phyloP scores from a whole-genome alignment of 2,797 vertebrate species.

The Dermochelys coriacea region DNA sequence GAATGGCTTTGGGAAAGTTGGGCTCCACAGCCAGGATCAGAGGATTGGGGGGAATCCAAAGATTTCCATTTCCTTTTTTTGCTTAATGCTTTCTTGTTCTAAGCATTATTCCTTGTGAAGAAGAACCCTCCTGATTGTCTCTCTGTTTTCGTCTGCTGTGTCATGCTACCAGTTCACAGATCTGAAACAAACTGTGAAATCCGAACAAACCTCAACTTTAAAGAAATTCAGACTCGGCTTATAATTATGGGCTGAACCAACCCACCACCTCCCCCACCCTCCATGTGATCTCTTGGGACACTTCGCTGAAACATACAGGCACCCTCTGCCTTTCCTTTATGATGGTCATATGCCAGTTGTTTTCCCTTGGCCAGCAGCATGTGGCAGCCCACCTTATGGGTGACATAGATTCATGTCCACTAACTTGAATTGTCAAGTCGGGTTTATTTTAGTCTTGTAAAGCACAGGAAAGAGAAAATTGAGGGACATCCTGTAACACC shows the following conservation, averaged over 20 bases:
- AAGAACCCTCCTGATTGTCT: background rate
- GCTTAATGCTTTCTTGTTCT: background rate
- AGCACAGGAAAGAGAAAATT: background rate
- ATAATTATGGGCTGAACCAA: background rate
- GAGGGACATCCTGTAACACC: background rate
- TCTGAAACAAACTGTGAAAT: background rate
- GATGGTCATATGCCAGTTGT: rapidly evolving
- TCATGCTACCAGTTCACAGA: background rate
- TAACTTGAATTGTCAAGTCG: background rate
- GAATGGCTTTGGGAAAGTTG: background rate
- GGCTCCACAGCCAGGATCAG: no score
- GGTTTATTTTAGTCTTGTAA: rapidly evolving
- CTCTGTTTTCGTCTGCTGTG: background rate
- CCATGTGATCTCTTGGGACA: background rate
- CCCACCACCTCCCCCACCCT: background rate
- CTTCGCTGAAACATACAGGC: background rate
- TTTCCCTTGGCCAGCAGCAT: background rate
- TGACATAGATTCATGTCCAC: rapidly evolving
- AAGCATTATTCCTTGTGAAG: background rate
- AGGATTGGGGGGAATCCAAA: background rate
- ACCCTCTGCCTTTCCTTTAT: background rate
- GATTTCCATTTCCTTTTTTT: background rate
- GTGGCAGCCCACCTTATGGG: background rate
- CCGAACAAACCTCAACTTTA: background rate
- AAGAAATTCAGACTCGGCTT: background rate